A percentile compares a stretch with the other conserved stretches of the same genome.
Evolutionary conservation across 2,888 invertebrate species (phyloP).

Genomic region (Rhamnusium bicolor): DNA sequence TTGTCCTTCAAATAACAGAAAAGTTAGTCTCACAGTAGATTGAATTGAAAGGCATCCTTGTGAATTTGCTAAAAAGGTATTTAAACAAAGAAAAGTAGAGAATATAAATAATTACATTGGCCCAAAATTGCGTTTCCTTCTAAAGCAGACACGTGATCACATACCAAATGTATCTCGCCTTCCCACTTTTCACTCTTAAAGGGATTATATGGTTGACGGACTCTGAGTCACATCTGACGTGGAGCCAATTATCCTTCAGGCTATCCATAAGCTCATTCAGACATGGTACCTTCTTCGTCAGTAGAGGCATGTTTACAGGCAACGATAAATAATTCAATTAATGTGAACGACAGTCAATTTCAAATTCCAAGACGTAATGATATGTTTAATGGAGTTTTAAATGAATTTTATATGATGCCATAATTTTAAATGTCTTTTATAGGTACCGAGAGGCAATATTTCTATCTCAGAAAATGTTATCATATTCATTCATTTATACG

Average conservation of each 20-base stretch:
- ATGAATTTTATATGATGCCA: slow-evolving; percentile 2
- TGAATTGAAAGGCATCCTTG: too few species aligned
- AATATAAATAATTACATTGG: not conserved
- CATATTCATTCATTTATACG: not conserved
- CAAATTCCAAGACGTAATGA: slow-evolving; percentile 13
- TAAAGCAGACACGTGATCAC: not conserved
- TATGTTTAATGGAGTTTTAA: slow-evolving; percentile 11
- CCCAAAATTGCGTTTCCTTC: not conserved
- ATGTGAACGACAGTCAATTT: slow-evolving; percentile 18
- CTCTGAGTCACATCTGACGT: slow-evolving; percentile 1
- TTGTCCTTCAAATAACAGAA: too few species aligned
- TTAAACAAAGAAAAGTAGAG: slow-evolving; percentile 2
- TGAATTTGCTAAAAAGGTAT: not conserved
- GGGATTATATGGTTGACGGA: slow-evolving; percentile 5
- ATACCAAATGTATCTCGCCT: slow-evolving; percentile 1
- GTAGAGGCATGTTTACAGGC: not conserved
- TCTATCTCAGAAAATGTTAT: not conserved
- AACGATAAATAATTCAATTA: slow-evolving; percentile 22
- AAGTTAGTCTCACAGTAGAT: too few species aligned
- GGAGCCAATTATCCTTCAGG: slow-evolving; percentile 12
- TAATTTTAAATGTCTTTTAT: not conserved
- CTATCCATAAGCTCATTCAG: not conserved
- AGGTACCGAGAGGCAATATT: not conserved
- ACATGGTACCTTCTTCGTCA: not conserved
- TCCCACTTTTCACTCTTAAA: not conserved